A percentile compares a stretch with the other conserved stretches of the same genome.
Conservation (phyloP, 2,113 vertebrate genomes). For the Myiozetetes cayanensis region DNA sequence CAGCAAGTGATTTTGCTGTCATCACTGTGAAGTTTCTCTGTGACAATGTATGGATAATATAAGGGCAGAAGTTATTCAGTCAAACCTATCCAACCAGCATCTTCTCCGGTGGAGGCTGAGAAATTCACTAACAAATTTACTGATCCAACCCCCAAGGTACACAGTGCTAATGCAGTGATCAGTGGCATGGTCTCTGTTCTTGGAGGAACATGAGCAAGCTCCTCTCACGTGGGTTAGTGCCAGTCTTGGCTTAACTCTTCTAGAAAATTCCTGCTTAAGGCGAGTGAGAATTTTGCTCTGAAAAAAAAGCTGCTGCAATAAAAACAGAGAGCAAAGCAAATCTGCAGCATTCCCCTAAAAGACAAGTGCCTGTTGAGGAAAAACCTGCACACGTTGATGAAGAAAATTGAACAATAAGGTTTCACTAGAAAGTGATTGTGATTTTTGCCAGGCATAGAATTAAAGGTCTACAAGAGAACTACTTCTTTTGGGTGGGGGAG, state of each 20-base stretch:
- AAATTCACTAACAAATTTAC: neutral
- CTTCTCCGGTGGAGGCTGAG: neutral
- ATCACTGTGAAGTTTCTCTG: neutral
- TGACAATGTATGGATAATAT: neutral
- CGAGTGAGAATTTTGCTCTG: neutral
- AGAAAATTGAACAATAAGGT: neutral
- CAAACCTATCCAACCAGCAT: neutral
- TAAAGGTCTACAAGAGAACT: neutral
- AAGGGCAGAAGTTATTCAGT: neutral
- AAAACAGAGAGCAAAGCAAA: neutral
- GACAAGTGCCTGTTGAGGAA: neutral
- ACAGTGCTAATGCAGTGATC: neutral
- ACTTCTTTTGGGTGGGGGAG: neutral
- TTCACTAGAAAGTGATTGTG: neutral
- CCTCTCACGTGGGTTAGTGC: neutral
- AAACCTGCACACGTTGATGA: neutral
- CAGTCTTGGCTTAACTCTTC: neutral
- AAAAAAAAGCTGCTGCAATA: neutral
- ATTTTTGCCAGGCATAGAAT: neutral
- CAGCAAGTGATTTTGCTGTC: neutral
- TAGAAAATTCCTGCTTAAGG: neutral
- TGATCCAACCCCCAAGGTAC: neutral
- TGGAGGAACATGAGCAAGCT: neutral
- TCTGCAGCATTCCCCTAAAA: neutral
- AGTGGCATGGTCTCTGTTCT: neutral